Evolutionary conservation across 53 echinoderm and acorn worm genomes (phyloP).

Genomic region (Astropecten irregularis): DNA sequence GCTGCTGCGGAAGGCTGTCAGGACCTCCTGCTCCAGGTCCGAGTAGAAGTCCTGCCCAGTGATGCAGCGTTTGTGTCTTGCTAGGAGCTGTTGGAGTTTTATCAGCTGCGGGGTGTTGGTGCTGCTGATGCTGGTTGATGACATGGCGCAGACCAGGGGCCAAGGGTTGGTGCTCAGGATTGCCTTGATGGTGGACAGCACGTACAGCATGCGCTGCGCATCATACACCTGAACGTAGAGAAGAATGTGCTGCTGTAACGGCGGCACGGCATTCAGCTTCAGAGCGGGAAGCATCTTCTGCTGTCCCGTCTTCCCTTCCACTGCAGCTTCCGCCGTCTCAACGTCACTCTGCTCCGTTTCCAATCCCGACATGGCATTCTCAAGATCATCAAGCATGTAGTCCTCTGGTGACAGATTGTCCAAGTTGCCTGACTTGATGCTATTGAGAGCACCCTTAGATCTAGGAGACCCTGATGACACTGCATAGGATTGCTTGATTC

Average conservation of each 20-base stretch:
- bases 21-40: conserved; percentile 83
- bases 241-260: conserved; percentile 96
- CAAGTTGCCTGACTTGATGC: not conserved
- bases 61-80: conserved; percentile 92
- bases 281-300: conserved; percentile 71
- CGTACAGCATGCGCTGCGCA: conserved; percentile 88
- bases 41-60: conserved; percentile 91
- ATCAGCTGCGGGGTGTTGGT: conserved; percentile 97
- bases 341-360: conserved; percentile 72
- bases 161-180: conserved; percentile 88
- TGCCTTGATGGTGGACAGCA: conserved; percentile 79
- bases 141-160: conserved; percentile 95
- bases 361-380: conserved; percentile 84
- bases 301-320: conserved; percentile 36
- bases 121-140: conserved; percentile 98
- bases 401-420: conserved; percentile 73
- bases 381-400: conserved; percentile 84
- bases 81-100: conserved; percentile 90
- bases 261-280: conserved; percentile 74
- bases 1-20: conserved; percentile 83
- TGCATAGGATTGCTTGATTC: conserved; percentile 18
- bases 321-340: conserved; percentile 12
- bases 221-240: conserved; percentile 97
- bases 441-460: conserved; percentile 8
- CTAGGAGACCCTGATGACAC: conserved; percentile 1